A percentile compares a stretch with the other conserved stretches of the same genome.
Evolutionary conservation across 2,113 vertebrate genomes (phyloP).

Genomic region (Pachyramphus minor): DNA sequence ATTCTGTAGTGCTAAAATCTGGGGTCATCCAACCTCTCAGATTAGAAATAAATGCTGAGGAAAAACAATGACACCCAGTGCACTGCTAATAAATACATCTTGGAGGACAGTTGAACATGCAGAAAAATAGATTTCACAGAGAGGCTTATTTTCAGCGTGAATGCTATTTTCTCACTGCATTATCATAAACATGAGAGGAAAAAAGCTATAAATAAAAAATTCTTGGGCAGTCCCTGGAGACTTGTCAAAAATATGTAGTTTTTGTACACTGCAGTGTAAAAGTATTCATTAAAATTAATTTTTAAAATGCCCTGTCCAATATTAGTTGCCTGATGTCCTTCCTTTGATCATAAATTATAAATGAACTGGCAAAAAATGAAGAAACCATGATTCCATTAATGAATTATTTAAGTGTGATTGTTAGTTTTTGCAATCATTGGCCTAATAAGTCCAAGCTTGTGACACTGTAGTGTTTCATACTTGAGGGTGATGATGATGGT

Average conservation of each 20-base stretch:
- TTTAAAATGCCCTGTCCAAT: constrained; percentile 57
- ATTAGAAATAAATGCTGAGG: background rate
- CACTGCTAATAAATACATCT: constrained; percentile 15
- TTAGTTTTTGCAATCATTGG: constrained; percentile 42
- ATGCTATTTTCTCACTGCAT: background rate
- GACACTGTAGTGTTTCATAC: background rate
- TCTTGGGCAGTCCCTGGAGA: background rate
- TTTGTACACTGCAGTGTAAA: background rate
- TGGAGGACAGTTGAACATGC: background rate
- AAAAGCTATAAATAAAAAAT: constrained; percentile 42
- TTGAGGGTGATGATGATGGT: background rate
- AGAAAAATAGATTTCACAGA: constrained; percentile 13
- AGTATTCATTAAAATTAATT: constrained; percentile 66
- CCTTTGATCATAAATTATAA: constrained; percentile 62
- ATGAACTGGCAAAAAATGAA: constrained; percentile 42
- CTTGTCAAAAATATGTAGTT: constrained; percentile 4
- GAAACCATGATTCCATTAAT: background rate
- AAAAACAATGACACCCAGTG: background rate
- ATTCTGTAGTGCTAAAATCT: background rate
- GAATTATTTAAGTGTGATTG: constrained; percentile 58
- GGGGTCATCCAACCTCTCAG: background rate
- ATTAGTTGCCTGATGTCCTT: constrained; percentile 56
- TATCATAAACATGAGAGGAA: constrained; percentile 35
- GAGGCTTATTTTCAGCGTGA: constrained; percentile 20
- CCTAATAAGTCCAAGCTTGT: constrained; percentile 10